Evolutionary conservation across 2,888 invertebrate species (phyloP), one percentile per base, ranked within the genome.

Genomic region (Dynastes grantii): DNA sequence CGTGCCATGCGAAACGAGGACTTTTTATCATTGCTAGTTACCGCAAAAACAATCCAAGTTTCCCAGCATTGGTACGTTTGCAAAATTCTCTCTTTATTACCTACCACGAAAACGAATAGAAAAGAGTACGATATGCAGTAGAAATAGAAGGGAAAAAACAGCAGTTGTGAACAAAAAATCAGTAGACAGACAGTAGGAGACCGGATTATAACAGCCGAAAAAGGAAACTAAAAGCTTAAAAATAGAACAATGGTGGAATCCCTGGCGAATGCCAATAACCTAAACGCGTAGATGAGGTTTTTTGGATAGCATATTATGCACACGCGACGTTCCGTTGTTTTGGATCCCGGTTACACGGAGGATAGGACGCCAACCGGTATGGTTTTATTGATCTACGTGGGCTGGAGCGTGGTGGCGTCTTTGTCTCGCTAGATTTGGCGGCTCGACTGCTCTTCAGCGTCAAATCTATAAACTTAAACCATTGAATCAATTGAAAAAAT

Each of bases 241-340:
- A 55, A 55, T 55, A 55, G 55, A 55, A 55, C 55, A 55, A 22
- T 55, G 55, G 55, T 22, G 22, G 55, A 55, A 55, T 55, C 55
- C 22, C 55, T 16, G 8, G 22, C 55, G 16, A 55, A 55, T 55
- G 55, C 16, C 55, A 55, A 55, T 55, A 55, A 55, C 55, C 55
- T 55, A 55, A 55, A 55, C 55, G 55, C 22, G 9, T 55, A 6
- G 22, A 55, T 55, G 55, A 22, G 55, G 55, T 55, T 55, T 22
- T 55, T 8, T 6, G 22, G 8, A 9, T 45, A 45, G 22, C 8
- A 9, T 55, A 55, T 55, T 55, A 55, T 55, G 22, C 55, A 55
- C 22, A 22, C 16, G 45, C 45, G 45, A 45, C 45, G 45, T 45
- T 45, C 45, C 45, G 8, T 45, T 11, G 45, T 45, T 45, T 45